Evolutionary conservation across 2,888 invertebrate species (phyloP).

Genomic region (Archips crataeganus): DNA sequence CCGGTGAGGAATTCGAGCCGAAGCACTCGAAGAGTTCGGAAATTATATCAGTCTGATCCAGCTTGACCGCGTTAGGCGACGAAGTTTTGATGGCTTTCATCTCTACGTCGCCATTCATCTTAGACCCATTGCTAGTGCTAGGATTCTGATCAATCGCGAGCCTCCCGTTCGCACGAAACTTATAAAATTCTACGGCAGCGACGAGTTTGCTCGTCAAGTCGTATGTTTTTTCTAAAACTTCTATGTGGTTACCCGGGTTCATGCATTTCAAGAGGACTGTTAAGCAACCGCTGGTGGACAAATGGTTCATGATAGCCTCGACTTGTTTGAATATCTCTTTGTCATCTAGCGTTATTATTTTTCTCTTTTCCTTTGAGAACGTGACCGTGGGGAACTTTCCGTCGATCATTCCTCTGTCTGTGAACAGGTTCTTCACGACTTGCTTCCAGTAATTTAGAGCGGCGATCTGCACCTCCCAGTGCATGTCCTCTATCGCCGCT

Average conservation of each 20-base stretch:
- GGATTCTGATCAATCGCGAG: background rate
- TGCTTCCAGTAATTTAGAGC: conserved; percentile 89
- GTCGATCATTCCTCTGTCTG: conserved; percentile 88
- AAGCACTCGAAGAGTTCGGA: conserved; percentile 62
- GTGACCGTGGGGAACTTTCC: conserved; percentile 90
- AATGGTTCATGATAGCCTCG: conserved; percentile 85
- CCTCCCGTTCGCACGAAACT: conserved; percentile 55
- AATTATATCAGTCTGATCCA: conserved; percentile 83
- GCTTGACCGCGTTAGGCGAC: conserved; percentile 46
- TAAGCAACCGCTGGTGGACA: conserved; percentile 88
- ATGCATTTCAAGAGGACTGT: conserved; percentile 88
- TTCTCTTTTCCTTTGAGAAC: conserved; percentile 90
- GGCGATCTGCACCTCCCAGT: conserved; percentile 91
- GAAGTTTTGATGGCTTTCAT: background rate
- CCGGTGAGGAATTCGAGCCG: background rate
- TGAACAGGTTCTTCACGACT: conserved; percentile 83
- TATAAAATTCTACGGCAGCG: conserved; percentile 78
- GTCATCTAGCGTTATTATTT: conserved; percentile 88
- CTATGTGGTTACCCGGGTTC: conserved; percentile 87
- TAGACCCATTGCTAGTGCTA: background rate
- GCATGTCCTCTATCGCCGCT: conserved; percentile 88
- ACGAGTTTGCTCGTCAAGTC: conserved; percentile 78
- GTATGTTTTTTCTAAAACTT: conserved; percentile 87
- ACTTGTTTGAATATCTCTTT: conserved; percentile 86
- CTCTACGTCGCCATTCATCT: background rate